Evolutionary conservation across 2,113 vertebrate species (phyloP).

Genomic region (Sorex araneus): DNA sequence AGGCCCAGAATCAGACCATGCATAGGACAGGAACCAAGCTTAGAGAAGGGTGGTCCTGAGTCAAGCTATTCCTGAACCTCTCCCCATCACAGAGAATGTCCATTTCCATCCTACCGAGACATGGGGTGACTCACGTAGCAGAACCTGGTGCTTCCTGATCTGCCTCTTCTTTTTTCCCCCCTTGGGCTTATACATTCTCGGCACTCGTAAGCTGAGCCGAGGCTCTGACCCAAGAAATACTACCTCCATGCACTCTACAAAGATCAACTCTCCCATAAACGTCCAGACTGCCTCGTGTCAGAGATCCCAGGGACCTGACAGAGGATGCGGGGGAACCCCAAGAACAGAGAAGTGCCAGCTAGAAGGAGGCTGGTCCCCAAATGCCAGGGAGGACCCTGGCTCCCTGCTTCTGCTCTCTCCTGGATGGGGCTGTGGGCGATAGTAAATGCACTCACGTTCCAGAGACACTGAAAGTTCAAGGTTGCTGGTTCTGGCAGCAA

Average conservation of each 20-base stretch:
- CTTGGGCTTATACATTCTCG: background rate
- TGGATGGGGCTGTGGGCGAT: background rate
- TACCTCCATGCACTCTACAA: background rate
- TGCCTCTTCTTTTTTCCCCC: slow-evolving; percentile 3
- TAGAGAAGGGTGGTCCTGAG: background rate
- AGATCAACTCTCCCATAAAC: background rate
- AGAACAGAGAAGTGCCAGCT: background rate
- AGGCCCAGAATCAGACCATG: background rate
- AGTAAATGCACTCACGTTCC: background rate
- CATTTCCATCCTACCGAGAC: background rate
- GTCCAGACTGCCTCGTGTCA: background rate
- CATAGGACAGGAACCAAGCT: background rate
- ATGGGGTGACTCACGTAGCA: background rate
- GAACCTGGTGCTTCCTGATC: background rate
- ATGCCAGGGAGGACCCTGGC: background rate
- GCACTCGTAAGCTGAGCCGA: background rate
- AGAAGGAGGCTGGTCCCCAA: background rate
- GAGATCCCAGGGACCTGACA: background rate
- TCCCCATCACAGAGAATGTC: background rate
- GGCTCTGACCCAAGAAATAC: background rate
- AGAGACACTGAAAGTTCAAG: background rate
- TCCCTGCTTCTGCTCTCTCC: background rate
- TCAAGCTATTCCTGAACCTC: background rate
- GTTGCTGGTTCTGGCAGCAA: background rate
- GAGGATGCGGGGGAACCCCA: background rate